Percentiles rank a stretch among this genome's conserved stretches.
Conservation (phyloP, 2,113 vertebrate genomes). For the Pollimyrus isidori region DNA sequence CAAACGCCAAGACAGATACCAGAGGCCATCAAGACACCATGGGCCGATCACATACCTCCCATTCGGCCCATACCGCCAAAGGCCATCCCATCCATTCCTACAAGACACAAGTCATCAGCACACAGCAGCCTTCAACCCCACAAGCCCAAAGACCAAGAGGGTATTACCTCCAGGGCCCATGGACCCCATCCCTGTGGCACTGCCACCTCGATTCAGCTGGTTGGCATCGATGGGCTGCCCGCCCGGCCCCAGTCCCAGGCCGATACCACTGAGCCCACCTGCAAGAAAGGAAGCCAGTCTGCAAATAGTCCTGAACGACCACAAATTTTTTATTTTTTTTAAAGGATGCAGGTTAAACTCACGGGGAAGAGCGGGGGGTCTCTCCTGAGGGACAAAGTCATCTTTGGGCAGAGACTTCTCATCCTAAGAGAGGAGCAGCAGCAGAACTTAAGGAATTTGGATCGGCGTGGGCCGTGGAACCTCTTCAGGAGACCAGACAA, state of each 20-base stretch:
- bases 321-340: too few relatives aligned
- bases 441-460: background rate
- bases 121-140: background rate
- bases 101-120: slow-evolving; percentile 38
- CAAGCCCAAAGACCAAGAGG: background rate
- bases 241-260: slow-evolving; percentile 90
- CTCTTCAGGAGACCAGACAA: slow-evolving; percentile 17
- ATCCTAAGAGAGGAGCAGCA: slow-evolving; percentile 59
- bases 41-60: slow-evolving; percentile 70
- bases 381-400: slow-evolving; percentile 83
- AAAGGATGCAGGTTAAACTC: slow-evolving; percentile 45
- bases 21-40: background rate
- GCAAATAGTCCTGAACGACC: background rate
- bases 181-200: slow-evolving; percentile 70
- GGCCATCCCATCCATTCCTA: slow-evolving; percentile 90
- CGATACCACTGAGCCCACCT: slow-evolving; percentile 94
- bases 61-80: slow-evolving; percentile 91
- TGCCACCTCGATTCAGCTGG: slow-evolving; percentile 77
- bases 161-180: slow-evolving; percentile 80
- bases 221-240: slow-evolving; percentile 91
- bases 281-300: slow-evolving; percentile 17
- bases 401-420: slow-evolving; percentile 90
- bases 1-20: background rate
- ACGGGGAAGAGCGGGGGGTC: slow-evolving; percentile 85
- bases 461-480: background rate